A percentile compares a stretch with the other conserved stretches of the same genome.
Conservation (phyloP, 2,797 vertebrate species). For the Sebastes umbrosus region DNA sequence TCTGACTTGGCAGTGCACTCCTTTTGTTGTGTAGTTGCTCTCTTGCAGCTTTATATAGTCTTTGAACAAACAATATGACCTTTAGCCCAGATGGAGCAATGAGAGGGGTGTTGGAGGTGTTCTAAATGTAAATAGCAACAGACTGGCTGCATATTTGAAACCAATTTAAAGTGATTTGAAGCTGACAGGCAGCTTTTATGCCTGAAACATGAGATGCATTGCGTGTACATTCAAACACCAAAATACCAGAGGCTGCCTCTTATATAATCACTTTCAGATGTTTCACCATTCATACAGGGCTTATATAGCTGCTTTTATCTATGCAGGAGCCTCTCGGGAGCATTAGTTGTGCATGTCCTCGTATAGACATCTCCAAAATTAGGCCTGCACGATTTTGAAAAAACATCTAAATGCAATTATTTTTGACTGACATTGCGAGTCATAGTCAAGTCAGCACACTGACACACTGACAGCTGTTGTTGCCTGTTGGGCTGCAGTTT, state of each 20-base stretch:
- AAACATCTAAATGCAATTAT: too few species aligned
- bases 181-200: constrained; percentile 5
- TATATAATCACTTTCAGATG: not conserved
- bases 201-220: constrained; percentile 4
- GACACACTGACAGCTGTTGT: too few species aligned
- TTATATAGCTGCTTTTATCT: not conserved
- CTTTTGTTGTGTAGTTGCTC: constrained; percentile 21
- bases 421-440: too few species aligned
- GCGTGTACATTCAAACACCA: not conserved
- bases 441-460: too few species aligned
- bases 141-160: constrained; percentile 26
- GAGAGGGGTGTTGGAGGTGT: not conserved
- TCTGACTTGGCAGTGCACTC: constrained; percentile 2
- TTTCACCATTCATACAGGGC: not conserved
- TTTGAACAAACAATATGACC: constrained; percentile 33
- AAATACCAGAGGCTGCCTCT: not conserved
- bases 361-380: not conserved
- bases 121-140: constrained; percentile 9
- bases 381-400: too few species aligned
- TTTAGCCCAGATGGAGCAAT: constrained; percentile 43
- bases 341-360: not conserved
- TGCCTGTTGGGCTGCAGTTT: too few species aligned
- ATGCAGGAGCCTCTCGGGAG: not conserved
- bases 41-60: constrained; percentile 26
- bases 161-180: constrained; percentile 31